These are phyloP conservation scores for Euglossa dilemma DNA, from an alignment of 1,140 invertebrate species.

Conservation along the genomic window DNA sequence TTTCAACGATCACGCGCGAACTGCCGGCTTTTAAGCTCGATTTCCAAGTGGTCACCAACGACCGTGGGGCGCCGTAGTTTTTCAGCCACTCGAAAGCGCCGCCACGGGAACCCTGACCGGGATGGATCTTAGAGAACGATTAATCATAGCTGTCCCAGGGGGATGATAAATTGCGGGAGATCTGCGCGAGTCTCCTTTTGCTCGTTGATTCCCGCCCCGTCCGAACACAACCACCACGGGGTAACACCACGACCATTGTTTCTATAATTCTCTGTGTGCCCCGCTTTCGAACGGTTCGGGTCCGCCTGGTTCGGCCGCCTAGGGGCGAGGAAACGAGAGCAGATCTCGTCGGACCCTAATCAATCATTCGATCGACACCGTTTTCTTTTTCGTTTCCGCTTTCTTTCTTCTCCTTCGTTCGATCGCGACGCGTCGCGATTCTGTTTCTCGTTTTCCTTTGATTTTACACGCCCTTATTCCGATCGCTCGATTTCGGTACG, in stretches of 20 bases:
- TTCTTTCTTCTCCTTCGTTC: background rate
- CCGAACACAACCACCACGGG: background rate
- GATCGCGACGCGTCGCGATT: background rate
- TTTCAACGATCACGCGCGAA: background rate
- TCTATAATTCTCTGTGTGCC: background rate
- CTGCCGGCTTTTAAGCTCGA: background rate
- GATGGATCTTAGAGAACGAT: constrained; percentile 29
- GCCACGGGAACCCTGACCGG: background rate
- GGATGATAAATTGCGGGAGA: constrained; percentile 18
- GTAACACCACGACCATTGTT: background rate
- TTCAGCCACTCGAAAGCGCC: background rate
- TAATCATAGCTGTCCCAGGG: constrained; percentile 29
- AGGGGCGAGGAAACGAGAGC: background rate
- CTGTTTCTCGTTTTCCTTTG: background rate
- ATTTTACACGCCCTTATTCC: background rate
- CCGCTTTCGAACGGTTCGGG: background rate
- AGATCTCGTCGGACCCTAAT: background rate
- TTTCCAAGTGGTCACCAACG: background rate
- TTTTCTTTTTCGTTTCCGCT: no score
- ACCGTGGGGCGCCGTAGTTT: background rate
- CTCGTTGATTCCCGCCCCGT: constrained; percentile 3
- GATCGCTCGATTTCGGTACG: background rate
- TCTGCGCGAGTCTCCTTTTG: background rate
- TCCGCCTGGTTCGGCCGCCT: no score
- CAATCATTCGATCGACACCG: background rate